A percentile compares a stretch with the other conserved stretches of the same genome.
Evolutionary conservation across 1,140 invertebrate species (phyloP).

Genomic region (Belonocnema kinseyi): DNA sequence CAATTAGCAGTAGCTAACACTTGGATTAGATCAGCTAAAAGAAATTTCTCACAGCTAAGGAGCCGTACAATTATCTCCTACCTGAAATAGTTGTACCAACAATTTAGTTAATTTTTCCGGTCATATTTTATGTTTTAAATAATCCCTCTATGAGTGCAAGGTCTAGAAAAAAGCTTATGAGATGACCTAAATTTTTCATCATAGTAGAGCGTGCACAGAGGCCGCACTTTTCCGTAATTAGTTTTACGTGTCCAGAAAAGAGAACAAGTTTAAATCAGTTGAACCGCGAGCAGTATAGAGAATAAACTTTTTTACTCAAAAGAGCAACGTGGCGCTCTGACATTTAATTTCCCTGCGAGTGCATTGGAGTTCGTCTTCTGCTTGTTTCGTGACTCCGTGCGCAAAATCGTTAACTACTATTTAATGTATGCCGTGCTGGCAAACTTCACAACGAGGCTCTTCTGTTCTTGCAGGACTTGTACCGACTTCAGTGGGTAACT

Average conservation of each 20-base stretch:
- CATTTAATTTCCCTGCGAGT: conserved; percentile 27
- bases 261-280: conserved; percentile 26
- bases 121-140: too few relatives aligned
- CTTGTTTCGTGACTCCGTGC: neutral
- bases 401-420: conserved; percentile 21
- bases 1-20: too few relatives aligned
- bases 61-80: too few relatives aligned
- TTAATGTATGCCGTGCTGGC: conserved; percentile 11
- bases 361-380: conserved; percentile 15
- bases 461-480: conserved; percentile 29
- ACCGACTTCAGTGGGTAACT: neutral
- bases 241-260: conserved; percentile 21
- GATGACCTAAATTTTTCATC: conserved; percentile 9
- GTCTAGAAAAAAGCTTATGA: too few relatives aligned
- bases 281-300: conserved; percentile 13
- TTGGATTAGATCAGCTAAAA: too few relatives aligned
- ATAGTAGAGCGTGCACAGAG: neutral
- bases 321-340: conserved; percentile 17
- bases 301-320: conserved; percentile 14
- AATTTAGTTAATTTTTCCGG: too few relatives aligned
- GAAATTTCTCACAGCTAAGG: too few relatives aligned
- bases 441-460: conserved; percentile 28
- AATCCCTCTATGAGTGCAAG: too few relatives aligned
- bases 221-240: conserved; percentile 13
- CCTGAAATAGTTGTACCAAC: too few relatives aligned